phyloP scores from a whole-genome alignment of 2,797 vertebrate genomes.

The Phoxinus dragarum region DNA sequence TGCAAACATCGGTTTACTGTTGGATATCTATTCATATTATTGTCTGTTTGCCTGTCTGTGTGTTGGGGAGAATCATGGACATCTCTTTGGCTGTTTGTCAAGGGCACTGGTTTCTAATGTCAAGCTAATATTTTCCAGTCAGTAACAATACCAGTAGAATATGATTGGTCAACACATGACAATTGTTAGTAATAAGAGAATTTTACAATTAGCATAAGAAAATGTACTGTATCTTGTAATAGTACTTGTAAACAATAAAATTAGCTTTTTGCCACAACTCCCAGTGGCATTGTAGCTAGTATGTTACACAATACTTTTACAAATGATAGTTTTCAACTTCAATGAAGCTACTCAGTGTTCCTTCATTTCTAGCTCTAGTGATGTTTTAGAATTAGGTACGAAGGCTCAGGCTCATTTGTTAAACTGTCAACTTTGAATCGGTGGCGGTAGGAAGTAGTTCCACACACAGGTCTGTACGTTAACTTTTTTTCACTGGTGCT shows the following conservation, averaged over 20 bases:
- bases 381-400: too few relatives aligned
- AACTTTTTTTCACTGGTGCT: too few relatives aligned
- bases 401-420: too few relatives aligned
- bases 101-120: slow-evolving; percentile 40
- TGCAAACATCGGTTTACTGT: too few relatives aligned
- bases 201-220: slow-evolving; percentile 31
- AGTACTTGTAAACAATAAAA: slow-evolving; percentile 49
- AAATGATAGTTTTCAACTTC: too few relatives aligned
- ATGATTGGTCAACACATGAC: not conserved
- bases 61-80: slow-evolving; percentile 33
- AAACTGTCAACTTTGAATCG: too few relatives aligned
- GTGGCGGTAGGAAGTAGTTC: too few relatives aligned
- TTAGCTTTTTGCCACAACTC: not conserved
- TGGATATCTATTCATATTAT: slow-evolving; percentile 35
- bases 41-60: slow-evolving; percentile 41
- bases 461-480: too few relatives aligned
- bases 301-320: not conserved
- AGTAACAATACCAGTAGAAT: not conserved
- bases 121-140: slow-evolving; percentile 33
- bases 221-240: slow-evolving; percentile 56
- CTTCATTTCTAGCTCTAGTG: not conserved
- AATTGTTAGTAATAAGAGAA: slow-evolving; percentile 8
- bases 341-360: too few relatives aligned
- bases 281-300: not conserved
- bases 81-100: slow-evolving; percentile 27